Conservation (phyloP, 2,797 vertebrate species). For the Australoheros facetus region DNA sequence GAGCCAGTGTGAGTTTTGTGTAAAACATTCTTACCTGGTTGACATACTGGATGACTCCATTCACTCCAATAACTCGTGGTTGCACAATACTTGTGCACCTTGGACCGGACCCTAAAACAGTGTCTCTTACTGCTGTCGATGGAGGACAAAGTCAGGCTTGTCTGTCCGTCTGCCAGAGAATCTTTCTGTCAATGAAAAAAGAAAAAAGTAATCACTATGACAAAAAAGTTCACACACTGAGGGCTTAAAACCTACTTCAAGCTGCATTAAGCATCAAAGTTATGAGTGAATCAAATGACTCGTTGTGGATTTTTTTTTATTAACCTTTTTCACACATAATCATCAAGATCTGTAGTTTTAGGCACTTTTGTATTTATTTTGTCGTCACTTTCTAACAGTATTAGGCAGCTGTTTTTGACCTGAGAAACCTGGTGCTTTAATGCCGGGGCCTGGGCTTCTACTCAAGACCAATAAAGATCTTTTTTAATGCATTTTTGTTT, state of each 20-base stretch:
- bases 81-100: constrained; percentile 71
- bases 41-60: constrained; percentile 72
- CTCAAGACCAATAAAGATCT: too few species aligned
- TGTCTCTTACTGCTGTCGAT: not conserved
- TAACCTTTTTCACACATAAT: too few species aligned
- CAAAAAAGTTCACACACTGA: not conserved
- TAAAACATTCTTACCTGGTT: constrained; percentile 55
- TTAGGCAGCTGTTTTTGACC: not conserved
- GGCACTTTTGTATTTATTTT: not conserved
- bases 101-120: constrained; percentile 77
- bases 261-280: not conserved
- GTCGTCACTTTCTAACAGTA: not conserved
- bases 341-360: not conserved
- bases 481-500: too few species aligned
- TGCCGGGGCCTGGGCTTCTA: not conserved
- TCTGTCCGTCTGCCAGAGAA: constrained; percentile 33
- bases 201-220: not conserved
- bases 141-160: constrained; percentile 22
- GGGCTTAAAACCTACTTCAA: not conserved
- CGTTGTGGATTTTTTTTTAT: too few species aligned
- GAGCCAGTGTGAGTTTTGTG: not conserved
- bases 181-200: constrained; percentile 29
- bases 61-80: constrained; percentile 77
- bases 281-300: too few species aligned
- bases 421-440: not conserved